Base-by-base conservation (phyloP, 2,888 invertebrate species). In the Coelogynopora nodosa region DNA sequence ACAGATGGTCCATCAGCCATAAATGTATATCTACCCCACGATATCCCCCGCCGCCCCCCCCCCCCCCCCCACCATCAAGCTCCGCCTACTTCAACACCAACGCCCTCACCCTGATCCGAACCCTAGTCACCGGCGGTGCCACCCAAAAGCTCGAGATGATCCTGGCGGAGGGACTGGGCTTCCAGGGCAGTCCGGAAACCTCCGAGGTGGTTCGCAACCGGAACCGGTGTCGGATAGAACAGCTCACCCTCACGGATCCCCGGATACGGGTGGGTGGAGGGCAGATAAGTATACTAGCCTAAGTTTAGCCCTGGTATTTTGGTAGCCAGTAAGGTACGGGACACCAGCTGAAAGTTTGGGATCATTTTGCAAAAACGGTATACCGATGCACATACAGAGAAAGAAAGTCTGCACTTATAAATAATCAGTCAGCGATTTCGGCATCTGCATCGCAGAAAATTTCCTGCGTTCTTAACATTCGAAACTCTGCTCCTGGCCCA, bases 31-130 rank as follows among this genome's bases (percentile, higher is more conserved):
- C 5, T 5, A 49, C 49, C 49, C 5, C 18, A 49, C 18, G 18
- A 10, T 49, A 10, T 49, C 49, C 49, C 5, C 18, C 5, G 5
- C 18, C 18, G 5, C 49, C 49, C 5, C 23, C 5, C 23, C 74
- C 74, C 27, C 23, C 10, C 23, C 27, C 23, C 18, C 23, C 27
- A n/a, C 27, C 74, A n/a, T n/a, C 5, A 10, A 74, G 98, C 92
- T 99, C 99, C 92, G 98, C 99, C 88, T 99, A 99, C 93, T 99
- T 99, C 94, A 99, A 99, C 94, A 99, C 99, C 94, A 99, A 99
- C 93, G 99, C 99, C 93, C 94, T 99, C 93, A 99, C 99, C 87
- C 93, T 99, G 91, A 99, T 99, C 92, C 94, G 99, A 91, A 99
- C 99, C 88, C 93, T 99, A 91, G 99, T 99, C 91, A 99, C 99